phyloP scores from a whole-genome alignment of 2,888 invertebrate species.

The Pheosia tremula region DNA sequence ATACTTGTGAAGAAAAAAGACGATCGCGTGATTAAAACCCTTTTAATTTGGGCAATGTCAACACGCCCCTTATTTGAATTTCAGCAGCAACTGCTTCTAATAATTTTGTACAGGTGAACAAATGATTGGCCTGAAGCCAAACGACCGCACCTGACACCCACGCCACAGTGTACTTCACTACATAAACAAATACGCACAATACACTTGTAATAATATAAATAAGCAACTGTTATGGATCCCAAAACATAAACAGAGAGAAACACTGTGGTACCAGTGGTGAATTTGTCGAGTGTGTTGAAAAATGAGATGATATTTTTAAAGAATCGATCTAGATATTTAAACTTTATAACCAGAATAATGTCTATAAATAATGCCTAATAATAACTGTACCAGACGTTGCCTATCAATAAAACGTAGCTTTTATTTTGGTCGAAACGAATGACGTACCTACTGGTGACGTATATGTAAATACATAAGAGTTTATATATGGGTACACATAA shows the following conservation, averaged over 20 bases:
- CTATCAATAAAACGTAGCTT: slow-evolving; percentile 60
- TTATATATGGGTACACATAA: slow-evolving; percentile 30
- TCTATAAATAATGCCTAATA: slow-evolving; percentile 38
- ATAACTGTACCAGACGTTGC: slow-evolving; percentile 51
- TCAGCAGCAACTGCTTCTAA: slow-evolving; percentile 53
- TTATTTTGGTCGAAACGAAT: slow-evolving; percentile 57
- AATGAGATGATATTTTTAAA: background rate
- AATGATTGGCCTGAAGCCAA: slow-evolving; percentile 74
- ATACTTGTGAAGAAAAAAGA: background rate
- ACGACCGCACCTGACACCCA: slow-evolving; percentile 62
- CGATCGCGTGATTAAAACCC: slow-evolving; percentile 1
- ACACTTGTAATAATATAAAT: slow-evolving; percentile 36
- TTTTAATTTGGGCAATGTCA: slow-evolving; percentile 22
- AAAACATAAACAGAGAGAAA: background rate
- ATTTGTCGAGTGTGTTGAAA: too few relatives aligned
- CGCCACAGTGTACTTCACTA: slow-evolving; percentile 52
- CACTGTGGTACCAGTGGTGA: background rate
- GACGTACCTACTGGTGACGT: slow-evolving; percentile 65
- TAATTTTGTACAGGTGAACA: slow-evolving; percentile 71
- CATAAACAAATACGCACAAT: slow-evolving; percentile 64
- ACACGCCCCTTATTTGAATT: slow-evolving; percentile 43
- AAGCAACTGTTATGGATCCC: background rate
- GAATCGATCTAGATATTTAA: background rate
- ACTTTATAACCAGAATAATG: slow-evolving; percentile 4
- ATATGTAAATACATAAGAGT: slow-evolving; percentile 34